Percentiles rank a stretch among this genome's conserved stretches.
Conservation (phyloP, 1,140 invertebrate genomes). For the Brachionus koreanus region DNA sequence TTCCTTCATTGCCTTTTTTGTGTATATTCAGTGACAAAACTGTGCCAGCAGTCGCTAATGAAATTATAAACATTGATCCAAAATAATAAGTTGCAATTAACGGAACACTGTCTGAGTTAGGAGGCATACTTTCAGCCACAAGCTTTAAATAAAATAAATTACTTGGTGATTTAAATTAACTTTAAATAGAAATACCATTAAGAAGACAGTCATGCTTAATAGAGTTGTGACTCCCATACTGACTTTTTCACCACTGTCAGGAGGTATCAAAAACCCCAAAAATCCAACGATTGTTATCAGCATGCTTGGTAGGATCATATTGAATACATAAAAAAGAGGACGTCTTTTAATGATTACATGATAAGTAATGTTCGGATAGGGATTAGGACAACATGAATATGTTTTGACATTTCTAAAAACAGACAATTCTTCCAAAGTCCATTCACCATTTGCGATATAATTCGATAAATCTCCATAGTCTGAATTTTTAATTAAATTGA, state of each 20-base stretch:
- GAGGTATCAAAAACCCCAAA: slow-evolving; percentile 84
- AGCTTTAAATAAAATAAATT: slow-evolving; percentile 58
- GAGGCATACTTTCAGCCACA: slow-evolving; percentile 81
- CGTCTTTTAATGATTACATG: slow-evolving; percentile 66
- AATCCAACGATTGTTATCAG: slow-evolving; percentile 79
- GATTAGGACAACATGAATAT: slow-evolving; percentile 69
- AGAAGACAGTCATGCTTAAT: slow-evolving; percentile 84
- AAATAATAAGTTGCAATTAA: slow-evolving; percentile 85
- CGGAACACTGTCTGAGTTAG: slow-evolving; percentile 79
- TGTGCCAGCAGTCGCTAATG: slow-evolving; percentile 78
- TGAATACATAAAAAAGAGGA: slow-evolving; percentile 86
- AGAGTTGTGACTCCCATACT: slow-evolving; percentile 79
- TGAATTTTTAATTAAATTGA: slow-evolving; percentile 50
- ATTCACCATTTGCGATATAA: slow-evolving; percentile 59
- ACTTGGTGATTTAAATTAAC: slow-evolving; percentile 44
- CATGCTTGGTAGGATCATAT: slow-evolving; percentile 80
- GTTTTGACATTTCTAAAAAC: slow-evolving; percentile 68
- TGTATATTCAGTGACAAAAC: slow-evolving; percentile 72
- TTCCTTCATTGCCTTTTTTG: slow-evolving; percentile 62
- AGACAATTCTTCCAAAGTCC: slow-evolving; percentile 69
- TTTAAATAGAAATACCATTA: slow-evolving; percentile 84
- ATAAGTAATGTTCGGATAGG: slow-evolving; percentile 58
- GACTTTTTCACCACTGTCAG: slow-evolving; percentile 71
- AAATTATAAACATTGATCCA: slow-evolving; percentile 82
- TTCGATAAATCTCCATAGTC: slow-evolving; percentile 56